These are phyloP conservation scores for Diorhabda elongata DNA, from an alignment of 1,140 invertebrate species.

Conservation along the genomic window DNA sequence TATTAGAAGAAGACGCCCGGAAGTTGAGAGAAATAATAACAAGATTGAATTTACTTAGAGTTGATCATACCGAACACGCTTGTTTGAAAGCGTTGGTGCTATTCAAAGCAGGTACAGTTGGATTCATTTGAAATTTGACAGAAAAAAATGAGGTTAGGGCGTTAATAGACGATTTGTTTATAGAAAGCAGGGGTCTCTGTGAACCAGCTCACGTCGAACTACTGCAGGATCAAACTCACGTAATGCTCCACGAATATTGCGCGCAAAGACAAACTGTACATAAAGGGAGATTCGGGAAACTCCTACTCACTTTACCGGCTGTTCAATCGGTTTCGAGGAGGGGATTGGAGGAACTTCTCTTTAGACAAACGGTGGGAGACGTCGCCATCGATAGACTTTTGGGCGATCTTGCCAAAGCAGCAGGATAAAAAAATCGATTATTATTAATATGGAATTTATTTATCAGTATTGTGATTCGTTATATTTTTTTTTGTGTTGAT, in stretches of 20 bases:
- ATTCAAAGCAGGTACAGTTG: constrained; percentile 68
- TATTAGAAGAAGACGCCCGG: constrained; percentile 47
- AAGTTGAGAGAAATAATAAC: constrained; percentile 56
- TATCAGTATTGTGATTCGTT: no score
- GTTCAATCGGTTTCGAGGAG: constrained; percentile 53
- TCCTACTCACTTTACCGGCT: constrained; percentile 66
- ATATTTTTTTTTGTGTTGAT: no score
- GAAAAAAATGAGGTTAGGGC: no score
- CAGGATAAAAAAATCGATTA: background rate
- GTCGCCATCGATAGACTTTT: constrained; percentile 65
- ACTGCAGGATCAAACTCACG: constrained; percentile 73
- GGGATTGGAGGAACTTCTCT: constrained; percentile 63
- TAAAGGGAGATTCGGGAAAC: constrained; percentile 60
- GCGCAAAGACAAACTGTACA: constrained; percentile 47
- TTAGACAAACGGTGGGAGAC: constrained; percentile 65
- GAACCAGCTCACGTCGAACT: constrained; percentile 61
- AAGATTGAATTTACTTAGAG: constrained; percentile 59
- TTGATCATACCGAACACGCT: constrained; percentile 80
- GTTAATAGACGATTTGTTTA: background rate
- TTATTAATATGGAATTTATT: no score
- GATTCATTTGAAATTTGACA: no score
- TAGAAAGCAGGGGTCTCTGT: constrained; percentile 63
- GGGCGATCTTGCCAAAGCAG: constrained; percentile 56
- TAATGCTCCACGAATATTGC: constrained; percentile 67
- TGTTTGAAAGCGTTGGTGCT: constrained; percentile 77